These are phyloP conservation scores for Neostethus bicornis DNA, from an alignment of 2,797 vertebrate species.

Conservation along the genomic window DNA sequence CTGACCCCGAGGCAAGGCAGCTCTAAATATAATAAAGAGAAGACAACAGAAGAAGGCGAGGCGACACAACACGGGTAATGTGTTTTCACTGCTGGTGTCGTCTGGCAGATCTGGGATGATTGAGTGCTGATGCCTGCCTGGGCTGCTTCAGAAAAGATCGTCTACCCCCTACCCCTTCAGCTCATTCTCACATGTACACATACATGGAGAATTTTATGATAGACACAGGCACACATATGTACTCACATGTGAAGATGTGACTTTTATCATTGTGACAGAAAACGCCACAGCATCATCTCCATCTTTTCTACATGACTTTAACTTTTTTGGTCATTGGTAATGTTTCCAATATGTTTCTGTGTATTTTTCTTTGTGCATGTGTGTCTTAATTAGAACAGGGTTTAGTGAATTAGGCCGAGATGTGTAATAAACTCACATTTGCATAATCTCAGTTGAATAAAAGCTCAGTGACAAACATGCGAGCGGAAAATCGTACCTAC, in stretches of 20 bases:
- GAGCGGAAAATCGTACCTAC: slow-evolving; percentile 47
- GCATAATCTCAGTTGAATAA: slow-evolving; percentile 75
- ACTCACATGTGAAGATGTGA: slow-evolving; percentile 27
- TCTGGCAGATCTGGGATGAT: slow-evolving; percentile 80
- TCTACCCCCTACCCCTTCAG: slow-evolving; percentile 46
- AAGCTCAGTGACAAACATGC: slow-evolving; percentile 55
- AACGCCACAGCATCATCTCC: slow-evolving; percentile 72
- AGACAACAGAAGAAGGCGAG: slow-evolving; percentile 76
- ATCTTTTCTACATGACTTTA: slow-evolving; percentile 57
- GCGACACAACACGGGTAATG: slow-evolving; percentile 76
- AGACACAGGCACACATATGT: slow-evolving; percentile 20
- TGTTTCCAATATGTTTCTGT: slow-evolving; percentile 18
- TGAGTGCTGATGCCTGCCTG: slow-evolving; percentile 79
- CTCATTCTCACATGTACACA: slow-evolving; percentile 46
- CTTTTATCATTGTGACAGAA: slow-evolving; percentile 59
- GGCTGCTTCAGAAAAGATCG: slow-evolving; percentile 74
- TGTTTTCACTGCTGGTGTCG: slow-evolving; percentile 83
- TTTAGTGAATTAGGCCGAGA: slow-evolving; percentile 76
- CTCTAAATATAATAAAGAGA: slow-evolving; percentile 81
- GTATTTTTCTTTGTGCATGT: slow-evolving; percentile 47
- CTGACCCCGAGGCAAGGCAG: slow-evolving; percentile 80
- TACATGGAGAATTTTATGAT: slow-evolving; percentile 34
- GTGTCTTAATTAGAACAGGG: slow-evolving; percentile 71
- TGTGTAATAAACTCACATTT: slow-evolving; percentile 70
- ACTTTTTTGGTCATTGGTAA: slow-evolving; percentile 54